Conservation (phyloP, 1,140 invertebrate genomes). For the Drosophila subpulchrella region DNA sequence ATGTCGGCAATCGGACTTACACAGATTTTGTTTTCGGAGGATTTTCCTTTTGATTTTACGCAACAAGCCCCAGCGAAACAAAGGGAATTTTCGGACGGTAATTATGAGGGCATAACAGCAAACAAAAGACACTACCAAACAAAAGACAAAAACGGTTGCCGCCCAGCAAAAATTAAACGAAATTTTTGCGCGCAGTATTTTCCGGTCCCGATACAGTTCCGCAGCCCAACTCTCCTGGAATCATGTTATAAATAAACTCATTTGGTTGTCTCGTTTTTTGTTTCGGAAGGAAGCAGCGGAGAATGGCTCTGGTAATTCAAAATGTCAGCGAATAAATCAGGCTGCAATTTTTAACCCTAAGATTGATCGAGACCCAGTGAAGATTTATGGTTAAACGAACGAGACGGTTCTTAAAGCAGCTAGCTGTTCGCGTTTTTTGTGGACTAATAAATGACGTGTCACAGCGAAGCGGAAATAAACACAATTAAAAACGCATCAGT, state of each 20-base stretch:
- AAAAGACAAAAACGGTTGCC: slow-evolving; percentile 16
- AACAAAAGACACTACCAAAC: slow-evolving; percentile 30
- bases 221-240: background rate
- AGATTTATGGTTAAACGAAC: background rate
- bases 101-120: slow-evolving; percentile 53
- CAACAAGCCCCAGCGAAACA: slow-evolving; percentile 30
- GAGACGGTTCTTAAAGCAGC: background rate
- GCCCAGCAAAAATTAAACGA: slow-evolving; percentile 12
- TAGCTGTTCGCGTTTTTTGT: background rate
- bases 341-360: slow-evolving; percentile 14
- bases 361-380: slow-evolving; percentile 1
- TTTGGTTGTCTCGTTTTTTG: background rate
- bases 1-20: slow-evolving; percentile 15
- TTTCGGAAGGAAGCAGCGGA: background rate
- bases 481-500: slow-evolving; percentile 82
- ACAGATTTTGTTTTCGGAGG: slow-evolving; percentile 22
- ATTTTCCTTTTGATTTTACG: background rate
- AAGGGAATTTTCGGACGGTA: slow-evolving; percentile 62
- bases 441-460: slow-evolving; percentile 76
- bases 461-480: slow-evolving; percentile 74
- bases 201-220: background rate
- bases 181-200: slow-evolving; percentile 27
- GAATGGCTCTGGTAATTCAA: slow-evolving; percentile 5
- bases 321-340: slow-evolving; percentile 32
- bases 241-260: slow-evolving; percentile 10